Base-by-base conservation (phyloP, 1,140 invertebrate species). In the Oreohelix idahoensis region DNA sequence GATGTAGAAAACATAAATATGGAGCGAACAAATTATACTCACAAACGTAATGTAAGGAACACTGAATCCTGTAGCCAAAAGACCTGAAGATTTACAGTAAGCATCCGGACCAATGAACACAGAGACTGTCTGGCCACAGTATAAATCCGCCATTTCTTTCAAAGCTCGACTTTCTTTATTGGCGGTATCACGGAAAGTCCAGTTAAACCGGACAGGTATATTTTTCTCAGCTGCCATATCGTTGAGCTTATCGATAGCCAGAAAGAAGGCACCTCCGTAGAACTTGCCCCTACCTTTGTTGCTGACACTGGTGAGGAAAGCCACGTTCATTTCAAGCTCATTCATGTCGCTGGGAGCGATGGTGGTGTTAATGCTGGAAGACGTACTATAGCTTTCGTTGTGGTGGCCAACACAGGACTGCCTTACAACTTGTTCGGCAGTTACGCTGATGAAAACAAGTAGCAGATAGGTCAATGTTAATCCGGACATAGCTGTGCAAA, bases 21-120 rank as follows among this genome's bases (percentile, higher is more conserved):
- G n/a, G n/a, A n/a, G n/a, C n/a, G n/a, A n/a, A n/a, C n/a, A n/a
- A n/a, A 45, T 53, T 1, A 66, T 84, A 89, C 96, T 96, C 93
- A 98, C 97, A 93, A 98, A 98, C 89, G 97, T 97, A 92, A 99
- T 97, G 96, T 99, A 98, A 51, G 98, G 97, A 91, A 98, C 95
- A 93, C 99, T 98, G 89, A 96, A 94, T 17, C 97, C 96, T 87
- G 97, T 96, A 15, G 98, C 96, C 80, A 99, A 95, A 83, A 97
- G 97, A 5, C 97, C 97, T 91, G 98, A 97, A 0, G 97, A 96
- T 87, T 95, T 94, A 92, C 98, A 99, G 38, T 95, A 95, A 36
- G 96, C 96, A 92, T 99, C 97, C 0, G 97, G 98, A 4, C 98
- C 98, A 89, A 99, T 97, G 94, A 98, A 97, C 26, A 96, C 98